phyloP scores from a whole-genome alignment of 2,113 vertebrate genomes.

The Paedocypris sp. region DNA sequence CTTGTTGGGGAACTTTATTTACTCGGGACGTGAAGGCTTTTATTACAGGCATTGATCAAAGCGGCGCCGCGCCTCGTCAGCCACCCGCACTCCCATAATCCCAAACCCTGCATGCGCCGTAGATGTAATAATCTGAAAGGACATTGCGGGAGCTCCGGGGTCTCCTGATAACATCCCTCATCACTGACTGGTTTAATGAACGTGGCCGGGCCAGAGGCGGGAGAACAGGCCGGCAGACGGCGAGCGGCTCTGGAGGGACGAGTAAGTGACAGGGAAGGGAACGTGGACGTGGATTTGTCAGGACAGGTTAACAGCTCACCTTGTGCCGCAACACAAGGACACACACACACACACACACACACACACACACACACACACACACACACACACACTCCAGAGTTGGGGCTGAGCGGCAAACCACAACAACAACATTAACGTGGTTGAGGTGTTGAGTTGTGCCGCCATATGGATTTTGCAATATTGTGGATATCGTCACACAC shows the following conservation, averaged over 20 bases:
- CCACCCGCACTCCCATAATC: not conserved
- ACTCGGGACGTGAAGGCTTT: conserved; percentile 19
- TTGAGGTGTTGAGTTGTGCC: too few relatives aligned
- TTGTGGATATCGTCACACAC: too few relatives aligned
- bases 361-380: too few relatives aligned
- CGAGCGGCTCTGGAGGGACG: not conserved
- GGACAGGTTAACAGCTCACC: conserved; percentile 23
- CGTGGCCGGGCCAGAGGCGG: not conserved
- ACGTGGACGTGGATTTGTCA: conserved; percentile 6
- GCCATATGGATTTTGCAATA: too few relatives aligned
- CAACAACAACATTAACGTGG: too few relatives aligned
- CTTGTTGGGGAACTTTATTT: conserved; percentile 8
- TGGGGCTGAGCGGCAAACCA: too few relatives aligned
- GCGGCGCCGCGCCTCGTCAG: conserved; percentile 2
- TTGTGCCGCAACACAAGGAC: conserved; percentile 19
- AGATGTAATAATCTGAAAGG: conserved; percentile 21
- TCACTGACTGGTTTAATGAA: conserved; percentile 1
- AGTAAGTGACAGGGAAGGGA: conserved; percentile 1
- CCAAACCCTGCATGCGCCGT: conserved; percentile 10
- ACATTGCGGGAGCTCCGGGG: not conserved
- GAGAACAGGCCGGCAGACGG: conserved; percentile 1
- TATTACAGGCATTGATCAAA: conserved; percentile 35
- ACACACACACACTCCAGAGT: too few relatives aligned
- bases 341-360: not conserved
- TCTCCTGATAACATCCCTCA: conserved; percentile 1